Evolutionary conservation across 1,140 invertebrate genomes (phyloP).

Genomic region (Eulimnadia texana): DNA sequence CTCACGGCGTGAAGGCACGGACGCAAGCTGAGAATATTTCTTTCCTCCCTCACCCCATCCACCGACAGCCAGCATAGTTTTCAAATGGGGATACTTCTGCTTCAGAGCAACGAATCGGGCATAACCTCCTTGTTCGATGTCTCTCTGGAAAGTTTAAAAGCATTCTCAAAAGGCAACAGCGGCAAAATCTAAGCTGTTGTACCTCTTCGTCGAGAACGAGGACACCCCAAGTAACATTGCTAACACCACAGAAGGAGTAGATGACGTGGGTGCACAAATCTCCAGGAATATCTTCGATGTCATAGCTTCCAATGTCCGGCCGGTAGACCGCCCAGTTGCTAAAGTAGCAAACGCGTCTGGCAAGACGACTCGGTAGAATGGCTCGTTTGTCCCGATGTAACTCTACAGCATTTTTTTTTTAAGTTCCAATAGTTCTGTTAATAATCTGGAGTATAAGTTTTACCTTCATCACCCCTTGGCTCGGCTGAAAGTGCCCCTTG

Average conservation of each 20-base stretch:
- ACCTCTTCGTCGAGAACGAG: conserved; percentile 64
- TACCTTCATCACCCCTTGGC: too few species aligned
- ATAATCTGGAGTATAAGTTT: too few species aligned
- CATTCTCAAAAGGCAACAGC: background rate
- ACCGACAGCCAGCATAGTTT: conserved; percentile 63
- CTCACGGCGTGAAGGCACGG: conserved; percentile 44
- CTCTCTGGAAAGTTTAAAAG: conserved; percentile 33
- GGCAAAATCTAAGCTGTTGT: conserved; percentile 17
- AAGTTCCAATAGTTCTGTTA: too few species aligned
- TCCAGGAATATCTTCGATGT: conserved; percentile 63
- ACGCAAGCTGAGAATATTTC: conserved; percentile 67
- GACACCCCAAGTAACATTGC: conserved; percentile 56
- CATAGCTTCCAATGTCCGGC: conserved; percentile 58
- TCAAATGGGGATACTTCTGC: conserved; percentile 51
- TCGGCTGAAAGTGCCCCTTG: too few species aligned
- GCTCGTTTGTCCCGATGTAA: too few species aligned
- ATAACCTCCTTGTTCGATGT: conserved; percentile 59
- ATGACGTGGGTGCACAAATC: conserved; percentile 73
- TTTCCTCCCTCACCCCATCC: conserved; percentile 75
- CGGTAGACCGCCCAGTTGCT: conserved; percentile 83
- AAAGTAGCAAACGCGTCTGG: conserved; percentile 70
- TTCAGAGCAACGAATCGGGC: conserved; percentile 62
- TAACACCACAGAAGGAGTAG: conserved; percentile 79
- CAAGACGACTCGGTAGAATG: conserved; percentile 17
- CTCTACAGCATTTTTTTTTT: too few species aligned